Evolutionary conservation across 2,797 vertebrate genomes (phyloP).

Genomic region (Trachurus trachurus): DNA sequence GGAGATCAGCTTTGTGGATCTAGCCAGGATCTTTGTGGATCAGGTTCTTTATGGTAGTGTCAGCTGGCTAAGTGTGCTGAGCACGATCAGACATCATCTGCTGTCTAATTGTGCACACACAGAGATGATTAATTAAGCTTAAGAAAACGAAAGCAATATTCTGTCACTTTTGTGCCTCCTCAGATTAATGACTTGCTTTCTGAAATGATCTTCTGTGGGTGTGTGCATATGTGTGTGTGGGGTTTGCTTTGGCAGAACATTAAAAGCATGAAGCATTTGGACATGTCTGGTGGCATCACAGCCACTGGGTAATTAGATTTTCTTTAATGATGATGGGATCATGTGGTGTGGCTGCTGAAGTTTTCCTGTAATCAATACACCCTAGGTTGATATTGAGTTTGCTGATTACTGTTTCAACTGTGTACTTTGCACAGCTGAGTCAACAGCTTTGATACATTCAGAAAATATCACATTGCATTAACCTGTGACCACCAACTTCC

Average conservation of each 20-base stretch:
- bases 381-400: constrained; percentile 45
- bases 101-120: constrained; percentile 53
- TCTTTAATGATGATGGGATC: constrained; percentile 64
- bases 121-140: constrained; percentile 71
- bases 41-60: constrained; percentile 18
- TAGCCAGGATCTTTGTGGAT: constrained; percentile 17
- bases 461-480: constrained; percentile 12
- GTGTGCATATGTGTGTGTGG: no score
- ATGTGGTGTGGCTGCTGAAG: constrained; percentile 40
- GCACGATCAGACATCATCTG: constrained; percentile 53
- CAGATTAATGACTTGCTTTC: constrained; percentile 64
- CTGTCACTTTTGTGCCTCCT: constrained; percentile 20
- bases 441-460: constrained; percentile 28
- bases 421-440: constrained; percentile 32
- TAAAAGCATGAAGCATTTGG: constrained; percentile 38
- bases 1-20: constrained; percentile 20
- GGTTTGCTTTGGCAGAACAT: constrained; percentile 30
- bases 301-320: constrained; percentile 56
- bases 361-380: constrained; percentile 54
- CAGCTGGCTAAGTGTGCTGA: constrained; percentile 18
- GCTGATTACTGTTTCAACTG: constrained; percentile 47
- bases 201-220: constrained; percentile 18
- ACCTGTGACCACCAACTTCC: not conserved
- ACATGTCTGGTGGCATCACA: constrained; percentile 58
- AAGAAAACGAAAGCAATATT: constrained; percentile 55